Evolutionary conservation across 2,888 invertebrate species (phyloP), one percentile per base, ranked within the genome.

Genomic region (Drosophila paranaensis): DNA sequence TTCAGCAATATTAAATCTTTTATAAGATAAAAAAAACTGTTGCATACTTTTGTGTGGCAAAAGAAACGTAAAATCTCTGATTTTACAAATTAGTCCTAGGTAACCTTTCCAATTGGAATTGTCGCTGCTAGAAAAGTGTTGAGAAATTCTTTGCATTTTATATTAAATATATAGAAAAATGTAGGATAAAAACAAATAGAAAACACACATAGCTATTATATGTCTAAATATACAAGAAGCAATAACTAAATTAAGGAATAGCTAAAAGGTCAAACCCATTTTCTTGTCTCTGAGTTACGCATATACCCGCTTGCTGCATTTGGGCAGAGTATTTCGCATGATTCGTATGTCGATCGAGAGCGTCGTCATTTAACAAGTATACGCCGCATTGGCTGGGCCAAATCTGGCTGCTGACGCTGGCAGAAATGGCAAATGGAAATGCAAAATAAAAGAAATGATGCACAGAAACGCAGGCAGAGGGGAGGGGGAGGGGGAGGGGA

Each of bases 361-460:
- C 80, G 67, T 63, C 62, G 72, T 79, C 71, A 46, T 37, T 35
- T 51, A 76, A 71, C 76, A 82, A 74, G 79, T 79, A 81, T 85
- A 82, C 83, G 87, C 82, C 82, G 46, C 79, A 54, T 43, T 72
- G 84, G 72, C 79, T 77, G 69, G 46, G 51, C 56, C 55, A 25
- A 30, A 9, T 37, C 11, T 25, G 43, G 48, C 46, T 77, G 87
- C 82, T 86, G 83, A 82, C 56, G 60, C 20, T 46, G 43, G 13
- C 43, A 69, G 51, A 78, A 60, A 54, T 14, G 16, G 11, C 20
- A 8, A 51, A 25, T 6, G 30, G 4, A 40, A 55, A 55, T 30
- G 11, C n/a, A 40, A 54, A 54, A 16, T 16, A 54, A 25, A 35
- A 37, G 35, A 53, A 60, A 48, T 25, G 20, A 20, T 33, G 50